A percentile compares a stretch with the other conserved stretches of the same genome.
Evolutionary conservation across 2,888 invertebrate genomes (phyloP).

Genomic region (Tachina fera): DNA sequence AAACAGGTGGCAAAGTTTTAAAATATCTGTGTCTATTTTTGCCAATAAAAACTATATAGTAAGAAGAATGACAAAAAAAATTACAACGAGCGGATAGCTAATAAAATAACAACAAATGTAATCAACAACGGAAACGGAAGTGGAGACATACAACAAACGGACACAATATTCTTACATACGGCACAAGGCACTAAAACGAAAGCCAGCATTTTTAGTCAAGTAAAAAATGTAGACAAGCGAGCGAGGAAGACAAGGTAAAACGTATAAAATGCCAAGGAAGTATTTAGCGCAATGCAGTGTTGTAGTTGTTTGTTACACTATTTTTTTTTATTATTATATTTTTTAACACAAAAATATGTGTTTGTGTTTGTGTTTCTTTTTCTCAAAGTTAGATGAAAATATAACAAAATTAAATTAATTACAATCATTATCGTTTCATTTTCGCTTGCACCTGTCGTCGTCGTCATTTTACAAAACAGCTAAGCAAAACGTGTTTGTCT

Average conservation of each 20-base stretch:
- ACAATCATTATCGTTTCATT: slow-evolving; percentile 78
- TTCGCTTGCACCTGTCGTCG: slow-evolving; percentile 75
- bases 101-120: slow-evolving; percentile 71
- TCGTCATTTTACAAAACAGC: slow-evolving; percentile 7
- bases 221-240: background rate
- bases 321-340: background rate
- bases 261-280: slow-evolving; percentile 72
- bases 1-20: slow-evolving; percentile 65
- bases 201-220: slow-evolving; percentile 10
- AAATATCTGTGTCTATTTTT: slow-evolving; percentile 58
- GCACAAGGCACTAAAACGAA: slow-evolving; percentile 52
- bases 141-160: slow-evolving; percentile 69
- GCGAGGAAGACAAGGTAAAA: background rate
- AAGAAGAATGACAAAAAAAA: slow-evolving; percentile 62
- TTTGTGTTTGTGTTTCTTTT: slow-evolving; percentile 1
- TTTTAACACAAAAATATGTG: background rate
- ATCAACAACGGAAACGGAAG: slow-evolving; percentile 72
- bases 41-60: slow-evolving; percentile 66
- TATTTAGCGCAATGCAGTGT: slow-evolving; percentile 80
- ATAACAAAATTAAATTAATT: slow-evolving; percentile 82
- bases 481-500: slow-evolving; percentile 4
- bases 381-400: slow-evolving; percentile 77
- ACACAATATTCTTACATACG: slow-evolving; percentile 62
- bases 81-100: slow-evolving; percentile 69
- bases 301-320: slow-evolving; percentile 37